These are phyloP conservation scores for Temnothorax longispinosus DNA, from an alignment of 1,140 invertebrate genomes.

Conservation along the genomic window DNA sequence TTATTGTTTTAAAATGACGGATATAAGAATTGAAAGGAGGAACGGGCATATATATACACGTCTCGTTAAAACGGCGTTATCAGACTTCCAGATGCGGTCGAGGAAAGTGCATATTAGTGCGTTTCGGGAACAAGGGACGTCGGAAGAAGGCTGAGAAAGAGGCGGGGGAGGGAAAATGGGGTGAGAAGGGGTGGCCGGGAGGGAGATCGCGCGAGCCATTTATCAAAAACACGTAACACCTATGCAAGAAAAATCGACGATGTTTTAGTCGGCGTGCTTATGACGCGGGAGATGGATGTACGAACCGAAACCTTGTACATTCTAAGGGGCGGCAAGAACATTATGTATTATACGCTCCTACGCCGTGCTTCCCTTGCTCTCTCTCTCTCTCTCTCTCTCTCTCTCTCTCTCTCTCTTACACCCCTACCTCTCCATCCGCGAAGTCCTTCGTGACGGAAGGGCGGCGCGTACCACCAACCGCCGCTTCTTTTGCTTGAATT, in stretches of 20 bases:
- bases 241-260: slow-evolving; percentile 80
- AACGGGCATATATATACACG: neutral
- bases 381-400: neutral
- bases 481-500: slow-evolving; percentile 52
- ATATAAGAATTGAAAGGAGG: neutral
- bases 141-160: slow-evolving; percentile 24
- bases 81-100: neutral
- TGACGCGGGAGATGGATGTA: slow-evolving; percentile 80
- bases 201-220: slow-evolving; percentile 65
- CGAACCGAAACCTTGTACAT: slow-evolving; percentile 74
- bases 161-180: no score
- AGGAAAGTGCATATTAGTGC: slow-evolving; percentile 31
- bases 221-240: slow-evolving; percentile 79
- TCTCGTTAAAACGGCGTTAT: slow-evolving; percentile 19
- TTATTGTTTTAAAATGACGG: neutral
- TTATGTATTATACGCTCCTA: slow-evolving; percentile 77
- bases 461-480: slow-evolving; percentile 53
- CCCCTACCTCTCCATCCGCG: slow-evolving; percentile 27
- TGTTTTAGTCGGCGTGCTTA: slow-evolving; percentile 77
- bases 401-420: slow-evolving; percentile 6
- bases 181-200: neutral
- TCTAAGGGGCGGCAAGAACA: slow-evolving; percentile 74
- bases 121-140: slow-evolving; percentile 40
- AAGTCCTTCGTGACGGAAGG: slow-evolving; percentile 62
- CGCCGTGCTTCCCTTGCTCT: slow-evolving; percentile 30